Percentiles rank a stretch among this genome's conserved stretches.
Evolutionary conservation across 2,113 vertebrate genomes (phyloP).

Genomic region (Menidia beryllina): DNA sequence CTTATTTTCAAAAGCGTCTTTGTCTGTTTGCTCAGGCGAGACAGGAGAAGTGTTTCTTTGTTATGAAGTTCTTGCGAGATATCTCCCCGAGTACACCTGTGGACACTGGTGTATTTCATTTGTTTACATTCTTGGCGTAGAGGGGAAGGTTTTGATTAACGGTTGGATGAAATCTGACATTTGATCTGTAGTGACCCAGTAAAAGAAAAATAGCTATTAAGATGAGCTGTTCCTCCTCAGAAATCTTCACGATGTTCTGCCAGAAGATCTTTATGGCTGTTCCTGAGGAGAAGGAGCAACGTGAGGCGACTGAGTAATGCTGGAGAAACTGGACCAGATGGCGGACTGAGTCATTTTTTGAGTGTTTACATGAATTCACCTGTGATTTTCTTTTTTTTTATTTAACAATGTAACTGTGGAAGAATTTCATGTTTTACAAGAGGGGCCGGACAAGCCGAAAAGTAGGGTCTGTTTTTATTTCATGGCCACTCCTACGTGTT

Average conservation of each 20-base stretch:
- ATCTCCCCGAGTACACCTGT: slow-evolving; percentile 16
- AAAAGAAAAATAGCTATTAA: slow-evolving; percentile 34
- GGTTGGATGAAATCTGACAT: slow-evolving; percentile 18
- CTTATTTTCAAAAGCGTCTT: slow-evolving; percentile 13
- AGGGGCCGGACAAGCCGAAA: neutral
- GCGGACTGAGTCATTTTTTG: slow-evolving; percentile 25
- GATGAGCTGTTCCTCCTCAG: slow-evolving; percentile 66
- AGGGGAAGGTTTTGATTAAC: neutral
- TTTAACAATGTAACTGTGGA: slow-evolving; percentile 8
- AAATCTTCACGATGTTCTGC: slow-evolving; percentile 83
- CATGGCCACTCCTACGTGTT: slow-evolving; percentile 1
- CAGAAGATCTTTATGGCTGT: slow-evolving; percentile 84
- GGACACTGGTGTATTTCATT: slow-evolving; percentile 22
- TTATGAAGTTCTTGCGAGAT: slow-evolving; percentile 44
- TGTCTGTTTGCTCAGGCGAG: slow-evolving; percentile 34
- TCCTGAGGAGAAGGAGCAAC: slow-evolving; percentile 72
- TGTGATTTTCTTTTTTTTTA: slow-evolving; percentile 20
- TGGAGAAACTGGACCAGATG: neutral
- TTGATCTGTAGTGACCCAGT: slow-evolving; percentile 2
- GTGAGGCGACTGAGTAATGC: slow-evolving; percentile 47
- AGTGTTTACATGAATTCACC: slow-evolving; percentile 56
- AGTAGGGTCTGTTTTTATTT: slow-evolving; percentile 14
- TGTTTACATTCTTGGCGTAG: slow-evolving; percentile 13
- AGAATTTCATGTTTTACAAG: slow-evolving; percentile 6
- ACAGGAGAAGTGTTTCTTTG: slow-evolving; percentile 32